phyloP scores from a whole-genome alignment of 2,113 vertebrate species.

The Hippocampus abdominalis region DNA sequence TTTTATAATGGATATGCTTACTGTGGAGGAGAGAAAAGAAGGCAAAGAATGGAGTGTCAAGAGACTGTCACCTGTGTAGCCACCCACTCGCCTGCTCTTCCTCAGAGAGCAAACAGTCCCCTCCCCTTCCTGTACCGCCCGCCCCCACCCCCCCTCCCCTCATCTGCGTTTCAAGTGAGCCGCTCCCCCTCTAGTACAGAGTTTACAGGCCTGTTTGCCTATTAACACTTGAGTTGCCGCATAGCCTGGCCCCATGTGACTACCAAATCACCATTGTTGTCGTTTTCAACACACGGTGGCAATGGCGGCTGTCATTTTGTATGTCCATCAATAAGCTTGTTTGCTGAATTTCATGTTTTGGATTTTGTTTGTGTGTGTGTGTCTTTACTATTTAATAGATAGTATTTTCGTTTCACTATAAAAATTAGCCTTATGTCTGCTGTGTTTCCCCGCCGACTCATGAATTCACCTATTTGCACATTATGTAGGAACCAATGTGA shows the following conservation, averaged over 20 bases:
- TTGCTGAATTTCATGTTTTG: not conserved
- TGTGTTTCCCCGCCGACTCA: too few species aligned
- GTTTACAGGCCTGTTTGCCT: constrained; percentile 70
- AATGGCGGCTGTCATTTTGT: not conserved
- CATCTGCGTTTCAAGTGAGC: constrained; percentile 48
- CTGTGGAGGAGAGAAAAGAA: constrained; percentile 37
- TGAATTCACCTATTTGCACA: too few species aligned
- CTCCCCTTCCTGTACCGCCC: constrained; percentile 40
- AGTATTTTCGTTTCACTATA: too few species aligned
- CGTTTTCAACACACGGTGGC: not conserved
- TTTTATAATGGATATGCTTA: constrained; percentile 45
- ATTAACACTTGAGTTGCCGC: constrained; percentile 75
- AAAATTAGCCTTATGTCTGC: too few species aligned
- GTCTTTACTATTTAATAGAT: not conserved
- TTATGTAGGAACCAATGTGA: not conserved
- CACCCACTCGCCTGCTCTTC: constrained; percentile 15
- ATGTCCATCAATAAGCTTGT: not conserved
- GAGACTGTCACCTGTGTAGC: constrained; percentile 58
- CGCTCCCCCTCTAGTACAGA: constrained; percentile 52
- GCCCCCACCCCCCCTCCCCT: constrained; percentile 37
- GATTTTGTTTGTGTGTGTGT: too few species aligned
- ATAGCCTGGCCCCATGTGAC: constrained; percentile 56
- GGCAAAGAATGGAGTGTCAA: constrained; percentile 55
- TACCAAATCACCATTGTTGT: constrained; percentile 29
- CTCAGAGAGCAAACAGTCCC: constrained; percentile 7